Conservation (phyloP, 2,797 vertebrate species). For the Trachops cirrhosus region DNA sequence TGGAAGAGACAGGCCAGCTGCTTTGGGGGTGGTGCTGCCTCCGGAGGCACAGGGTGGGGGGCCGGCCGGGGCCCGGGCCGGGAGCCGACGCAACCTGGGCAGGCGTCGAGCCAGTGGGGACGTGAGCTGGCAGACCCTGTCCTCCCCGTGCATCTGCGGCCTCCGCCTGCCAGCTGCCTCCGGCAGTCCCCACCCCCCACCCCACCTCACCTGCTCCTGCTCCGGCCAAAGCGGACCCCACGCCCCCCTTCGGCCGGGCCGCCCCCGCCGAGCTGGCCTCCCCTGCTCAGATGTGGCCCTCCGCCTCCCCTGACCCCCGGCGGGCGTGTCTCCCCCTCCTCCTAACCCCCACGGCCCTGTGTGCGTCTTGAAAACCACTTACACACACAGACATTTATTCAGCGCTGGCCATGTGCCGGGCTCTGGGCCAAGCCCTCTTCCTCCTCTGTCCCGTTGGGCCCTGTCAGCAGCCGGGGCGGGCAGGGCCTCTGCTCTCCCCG, state of each 20-base stretch:
- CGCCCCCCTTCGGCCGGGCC: rapidly evolving
- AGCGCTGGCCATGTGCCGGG: rapidly evolving
- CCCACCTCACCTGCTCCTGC: background rate
- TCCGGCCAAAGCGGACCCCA: background rate
- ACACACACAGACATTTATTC: rapidly evolving
- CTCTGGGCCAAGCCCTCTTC: background rate
- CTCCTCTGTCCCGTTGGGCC: background rate
- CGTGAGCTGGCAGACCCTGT: background rate
- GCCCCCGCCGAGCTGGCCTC: rapidly evolving
- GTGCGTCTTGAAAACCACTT: background rate
- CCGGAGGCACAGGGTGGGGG: background rate
- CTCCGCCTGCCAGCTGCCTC: background rate
- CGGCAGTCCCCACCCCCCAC: rapidly evolving
- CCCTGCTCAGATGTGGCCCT: rapidly evolving
- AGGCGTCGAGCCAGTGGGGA: background rate
- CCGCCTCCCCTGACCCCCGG: background rate
- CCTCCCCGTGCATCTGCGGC: rapidly evolving
- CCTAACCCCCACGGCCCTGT: rapidly evolving
- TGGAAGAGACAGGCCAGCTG: background rate
- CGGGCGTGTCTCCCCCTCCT: rapidly evolving
- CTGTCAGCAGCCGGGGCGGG: background rate
- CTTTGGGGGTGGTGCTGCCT: background rate
- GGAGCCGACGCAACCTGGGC: background rate
- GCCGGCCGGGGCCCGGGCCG: rapidly evolving
- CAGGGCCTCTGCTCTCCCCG: background rate